A percentile compares a stretch with the other conserved stretches of the same genome.
These are phyloP conservation scores for Cloeon dipterum DNA, from an alignment of 2,888 invertebrate genomes.

Conservation along the genomic window DNA sequence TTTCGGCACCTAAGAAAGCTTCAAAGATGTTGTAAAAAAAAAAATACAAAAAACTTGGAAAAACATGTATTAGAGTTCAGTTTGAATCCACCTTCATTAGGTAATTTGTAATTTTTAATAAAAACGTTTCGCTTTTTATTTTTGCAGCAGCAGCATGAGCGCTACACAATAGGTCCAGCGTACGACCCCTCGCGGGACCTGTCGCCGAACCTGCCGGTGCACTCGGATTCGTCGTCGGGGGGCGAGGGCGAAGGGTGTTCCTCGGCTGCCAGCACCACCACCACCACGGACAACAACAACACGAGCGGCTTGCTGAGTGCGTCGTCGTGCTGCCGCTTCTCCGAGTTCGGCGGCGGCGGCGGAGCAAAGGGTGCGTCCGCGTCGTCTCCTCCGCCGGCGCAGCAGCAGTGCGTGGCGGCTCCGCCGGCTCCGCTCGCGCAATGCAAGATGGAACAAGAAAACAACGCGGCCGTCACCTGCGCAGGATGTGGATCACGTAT, in stretches of 20 bases:
- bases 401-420: conserved; percentile 3
- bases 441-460: conserved; percentile 16
- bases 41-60: too few relatives aligned
- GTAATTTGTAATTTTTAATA: too few relatives aligned
- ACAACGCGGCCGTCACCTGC: conserved; percentile 29
- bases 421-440: conserved; percentile 15
- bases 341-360: background rate
- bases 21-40: too few relatives aligned
- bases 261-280: background rate
- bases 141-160: conserved; percentile 45
- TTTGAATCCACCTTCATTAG: background rate
- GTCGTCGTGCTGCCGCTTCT: background rate
- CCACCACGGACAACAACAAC: background rate
- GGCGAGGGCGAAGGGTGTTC: background rate
- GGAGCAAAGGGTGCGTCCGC: background rate
- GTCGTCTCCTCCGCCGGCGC: conserved; percentile 1
- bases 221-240: conserved; percentile 18
- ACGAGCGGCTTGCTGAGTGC: background rate
- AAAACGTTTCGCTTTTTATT: background rate
- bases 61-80: too few relatives aligned
- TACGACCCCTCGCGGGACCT: conserved; percentile 50
- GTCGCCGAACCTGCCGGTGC: conserved; percentile 47
- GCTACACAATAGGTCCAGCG: conserved; percentile 23
- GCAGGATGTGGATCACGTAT: conserved; percentile 76
- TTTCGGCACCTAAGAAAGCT: too few relatives aligned